Evolutionary conservation across 2,113 vertebrate genomes (phyloP).

Genomic region (Xyliphius kryptos): DNA sequence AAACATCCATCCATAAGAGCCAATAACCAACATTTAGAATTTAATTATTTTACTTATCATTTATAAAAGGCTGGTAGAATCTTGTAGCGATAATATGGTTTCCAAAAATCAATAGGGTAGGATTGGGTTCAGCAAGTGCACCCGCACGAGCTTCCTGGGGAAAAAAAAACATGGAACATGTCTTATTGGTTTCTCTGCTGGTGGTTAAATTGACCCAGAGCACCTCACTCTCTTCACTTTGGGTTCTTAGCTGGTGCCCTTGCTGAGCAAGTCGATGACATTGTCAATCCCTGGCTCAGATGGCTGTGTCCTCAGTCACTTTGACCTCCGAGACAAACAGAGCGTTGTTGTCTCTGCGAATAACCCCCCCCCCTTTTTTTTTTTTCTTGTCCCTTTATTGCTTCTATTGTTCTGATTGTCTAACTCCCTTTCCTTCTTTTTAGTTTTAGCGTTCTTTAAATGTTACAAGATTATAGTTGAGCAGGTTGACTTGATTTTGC

Average conservation of each 20-base stretch:
- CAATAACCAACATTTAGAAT: too few relatives aligned
- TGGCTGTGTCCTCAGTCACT: constrained; percentile 4
- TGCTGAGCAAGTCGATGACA: constrained; percentile 3
- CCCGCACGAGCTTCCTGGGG: not conserved
- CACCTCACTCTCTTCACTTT: not conserved
- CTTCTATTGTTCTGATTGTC: constrained; percentile 11
- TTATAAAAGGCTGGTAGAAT: too few relatives aligned
- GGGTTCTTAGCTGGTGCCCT: not conserved
- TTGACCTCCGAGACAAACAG: constrained; percentile 12
- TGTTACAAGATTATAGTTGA: not conserved
- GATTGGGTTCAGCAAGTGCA: not conserved
- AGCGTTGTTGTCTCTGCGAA: constrained; percentile 9
- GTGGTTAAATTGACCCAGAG: not conserved
- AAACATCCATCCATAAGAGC: too few relatives aligned
- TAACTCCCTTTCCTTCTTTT: not conserved
- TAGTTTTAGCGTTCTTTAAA: not conserved
- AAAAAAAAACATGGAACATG: constrained; percentile 2
- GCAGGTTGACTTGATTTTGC: not conserved
- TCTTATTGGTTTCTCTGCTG: not conserved
- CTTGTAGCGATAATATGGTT: not conserved
- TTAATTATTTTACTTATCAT: too few relatives aligned
- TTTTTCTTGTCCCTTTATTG: not conserved
- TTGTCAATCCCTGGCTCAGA: constrained; percentile 9
- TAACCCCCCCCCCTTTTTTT: too few relatives aligned
- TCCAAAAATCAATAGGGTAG: not conserved